Conservation (phyloP, 1,140 invertebrate species). For the Achatina immaculata region DNA sequence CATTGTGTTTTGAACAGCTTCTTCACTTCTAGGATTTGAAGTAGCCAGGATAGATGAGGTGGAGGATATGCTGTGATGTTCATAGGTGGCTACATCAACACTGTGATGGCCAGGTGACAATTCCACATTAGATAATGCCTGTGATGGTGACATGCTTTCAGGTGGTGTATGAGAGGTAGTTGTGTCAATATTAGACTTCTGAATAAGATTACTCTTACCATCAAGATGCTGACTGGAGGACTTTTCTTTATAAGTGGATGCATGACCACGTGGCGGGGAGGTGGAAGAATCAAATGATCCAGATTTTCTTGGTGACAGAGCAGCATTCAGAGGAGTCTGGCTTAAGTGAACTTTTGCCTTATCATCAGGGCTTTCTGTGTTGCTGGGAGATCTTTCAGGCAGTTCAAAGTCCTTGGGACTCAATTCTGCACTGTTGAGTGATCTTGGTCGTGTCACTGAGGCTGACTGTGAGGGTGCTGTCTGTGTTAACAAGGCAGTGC, state of each 20-base stretch:
- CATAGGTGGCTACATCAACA: neutral
- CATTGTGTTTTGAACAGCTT: conserved; percentile 28
- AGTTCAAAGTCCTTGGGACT: neutral
- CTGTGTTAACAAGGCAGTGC: neutral
- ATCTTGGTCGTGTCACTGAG: neutral
- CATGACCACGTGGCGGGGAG: conserved; percentile 10
- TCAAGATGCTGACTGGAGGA: neutral
- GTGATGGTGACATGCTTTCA: conserved; percentile 3
- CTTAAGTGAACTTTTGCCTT: neutral
- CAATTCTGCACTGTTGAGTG: neutral
- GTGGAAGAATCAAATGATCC: conserved; percentile 8
- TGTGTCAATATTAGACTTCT: neutral
- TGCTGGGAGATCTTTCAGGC: neutral
- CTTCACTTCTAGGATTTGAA: neutral
- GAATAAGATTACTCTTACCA: neutral
- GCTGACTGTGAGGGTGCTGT: neutral
- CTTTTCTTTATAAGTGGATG: neutral
- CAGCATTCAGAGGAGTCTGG: conserved; percentile 25
- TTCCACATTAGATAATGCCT: neutral
- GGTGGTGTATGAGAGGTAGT: neutral
- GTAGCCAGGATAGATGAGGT: neutral
- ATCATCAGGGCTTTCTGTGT: neutral
- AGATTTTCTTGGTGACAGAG: conserved; percentile 20
- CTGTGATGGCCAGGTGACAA: conserved; percentile 3
- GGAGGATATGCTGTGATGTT: conserved; percentile 24